Conservation (phyloP, 1,140 invertebrate genomes). For the Brachionus plicatilis region DNA sequence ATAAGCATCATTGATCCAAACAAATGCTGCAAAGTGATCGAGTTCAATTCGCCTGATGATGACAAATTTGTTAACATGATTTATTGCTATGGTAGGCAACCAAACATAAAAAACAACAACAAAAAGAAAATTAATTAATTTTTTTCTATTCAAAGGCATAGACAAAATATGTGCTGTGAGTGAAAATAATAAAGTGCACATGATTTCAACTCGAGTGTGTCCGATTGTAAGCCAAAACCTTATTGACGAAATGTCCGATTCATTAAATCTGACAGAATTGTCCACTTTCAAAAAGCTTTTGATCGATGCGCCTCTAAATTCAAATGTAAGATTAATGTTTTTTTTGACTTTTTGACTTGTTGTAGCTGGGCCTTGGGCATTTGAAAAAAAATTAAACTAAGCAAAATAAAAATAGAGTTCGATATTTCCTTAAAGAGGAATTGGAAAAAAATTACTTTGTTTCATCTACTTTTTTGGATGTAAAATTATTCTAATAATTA, state of each 20-base stretch:
- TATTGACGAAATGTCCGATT: not conserved
- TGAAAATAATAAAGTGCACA: not conserved
- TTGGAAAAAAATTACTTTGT: no score
- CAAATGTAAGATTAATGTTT: not conserved
- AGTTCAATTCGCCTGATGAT: not conserved
- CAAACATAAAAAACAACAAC: no score
- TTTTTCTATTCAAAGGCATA: not conserved
- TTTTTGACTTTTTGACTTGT: no score
- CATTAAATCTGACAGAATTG: not conserved
- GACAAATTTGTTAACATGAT: slow-evolving; percentile 13
- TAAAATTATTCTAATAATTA: no score
- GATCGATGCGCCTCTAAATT: not conserved
- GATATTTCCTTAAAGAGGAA: no score
- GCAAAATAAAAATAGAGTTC: no score
- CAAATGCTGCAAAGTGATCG: slow-evolving; percentile 7
- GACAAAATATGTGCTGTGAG: slow-evolving; percentile 9
- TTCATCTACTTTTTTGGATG: no score
- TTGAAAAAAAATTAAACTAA: no score
- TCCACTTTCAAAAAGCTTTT: not conserved
- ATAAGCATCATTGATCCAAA: slow-evolving; percentile 15
- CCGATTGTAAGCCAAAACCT: slow-evolving; percentile 6
- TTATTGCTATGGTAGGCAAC: not conserved
- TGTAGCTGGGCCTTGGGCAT: no score
- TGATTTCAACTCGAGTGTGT: slow-evolving; percentile 9
- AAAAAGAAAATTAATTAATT: no score